phyloP scores from a whole-genome alignment of 2,797 vertebrate species.

The Podarcis siculus region DNA sequence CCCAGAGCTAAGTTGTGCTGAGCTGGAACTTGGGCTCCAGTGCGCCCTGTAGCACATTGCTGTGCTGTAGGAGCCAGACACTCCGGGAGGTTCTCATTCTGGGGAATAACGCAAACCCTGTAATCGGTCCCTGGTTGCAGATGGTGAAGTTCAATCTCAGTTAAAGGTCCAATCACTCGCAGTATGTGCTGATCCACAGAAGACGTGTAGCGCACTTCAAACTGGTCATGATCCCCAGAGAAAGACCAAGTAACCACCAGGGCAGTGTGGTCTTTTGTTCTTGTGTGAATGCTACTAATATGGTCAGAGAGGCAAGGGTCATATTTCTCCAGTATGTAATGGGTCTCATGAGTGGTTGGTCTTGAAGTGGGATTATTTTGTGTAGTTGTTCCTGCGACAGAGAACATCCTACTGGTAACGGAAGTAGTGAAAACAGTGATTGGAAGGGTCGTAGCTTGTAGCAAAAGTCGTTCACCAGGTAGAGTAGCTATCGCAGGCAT shows the following conservation, averaged over 20 bases:
- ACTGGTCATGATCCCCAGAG: conserved; percentile 34
- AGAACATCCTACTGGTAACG: background rate
- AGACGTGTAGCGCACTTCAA: conserved; percentile 36
- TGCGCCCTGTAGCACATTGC: conserved; percentile 38
- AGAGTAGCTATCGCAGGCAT: background rate
- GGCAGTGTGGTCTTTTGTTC: background rate
- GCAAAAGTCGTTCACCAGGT: background rate
- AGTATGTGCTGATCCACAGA: background rate
- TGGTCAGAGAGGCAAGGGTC: conserved; percentile 46
- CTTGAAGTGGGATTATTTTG: background rate
- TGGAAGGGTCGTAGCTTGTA: rapidly evolving
- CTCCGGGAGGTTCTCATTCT: background rate
- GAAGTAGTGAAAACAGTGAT: background rate
- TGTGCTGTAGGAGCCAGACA: conserved; percentile 12
- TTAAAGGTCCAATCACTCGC: conserved; percentile 11
- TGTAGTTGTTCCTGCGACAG: background rate
- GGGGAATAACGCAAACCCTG: conserved; percentile 44
- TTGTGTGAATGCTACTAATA: conserved; percentile 21
- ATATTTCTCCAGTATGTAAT: background rate
- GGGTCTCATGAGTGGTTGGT: background rate
- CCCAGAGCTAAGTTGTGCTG: conserved; percentile 5
- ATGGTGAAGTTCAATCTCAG: conserved; percentile 13
- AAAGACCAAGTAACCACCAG: conserved; percentile 46
- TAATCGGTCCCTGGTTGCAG: conserved; percentile 22
- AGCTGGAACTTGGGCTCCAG: background rate